Evolutionary conservation across 1,140 invertebrate genomes (phyloP).

Genomic region (Caenorhabditis brenneri): DNA sequence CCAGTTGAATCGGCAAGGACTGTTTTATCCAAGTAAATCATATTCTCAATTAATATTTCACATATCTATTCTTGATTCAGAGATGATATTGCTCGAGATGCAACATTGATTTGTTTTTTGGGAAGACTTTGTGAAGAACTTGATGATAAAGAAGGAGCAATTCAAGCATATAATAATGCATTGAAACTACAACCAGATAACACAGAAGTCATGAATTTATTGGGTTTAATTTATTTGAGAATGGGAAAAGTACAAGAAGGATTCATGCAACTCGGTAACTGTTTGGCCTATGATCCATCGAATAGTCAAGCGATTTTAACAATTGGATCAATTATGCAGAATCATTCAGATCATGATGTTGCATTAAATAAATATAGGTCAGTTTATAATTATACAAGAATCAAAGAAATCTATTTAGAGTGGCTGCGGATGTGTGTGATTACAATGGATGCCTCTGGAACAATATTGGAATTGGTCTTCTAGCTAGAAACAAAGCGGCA

Average conservation of each 20-base stretch:
- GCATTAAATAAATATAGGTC: conserved; percentile 44
- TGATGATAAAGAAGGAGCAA: neutral
- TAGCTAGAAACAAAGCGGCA: conserved; percentile 37
- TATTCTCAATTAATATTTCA: neutral
- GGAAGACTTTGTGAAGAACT: conserved; percentile 16
- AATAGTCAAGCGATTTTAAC: conserved; percentile 12
- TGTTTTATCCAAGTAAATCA: neutral
- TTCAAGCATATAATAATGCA: neutral
- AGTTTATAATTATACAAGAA: neutral
- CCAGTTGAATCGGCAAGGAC: neutral
- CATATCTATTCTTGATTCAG: neutral
- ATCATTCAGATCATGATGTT: conserved; percentile 36
- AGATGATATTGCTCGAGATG: neutral
- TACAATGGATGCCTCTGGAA: conserved; percentile 48
- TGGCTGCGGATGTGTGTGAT: conserved; percentile 34
- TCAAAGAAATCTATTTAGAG: neutral
- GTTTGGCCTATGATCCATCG: conserved; percentile 6
- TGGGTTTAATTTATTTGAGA: neutral
- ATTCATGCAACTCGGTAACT: neutral
- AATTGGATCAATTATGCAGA: conserved; percentile 25
- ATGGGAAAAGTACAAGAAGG: conserved; percentile 10
- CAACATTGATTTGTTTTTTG: neutral
- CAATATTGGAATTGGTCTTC: conserved; percentile 35
- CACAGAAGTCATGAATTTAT: conserved; percentile 1
- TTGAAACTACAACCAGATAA: conserved; percentile 25